Conservation (phyloP, 2,888 invertebrate species). For the Euplagia quadripunctaria region DNA sequence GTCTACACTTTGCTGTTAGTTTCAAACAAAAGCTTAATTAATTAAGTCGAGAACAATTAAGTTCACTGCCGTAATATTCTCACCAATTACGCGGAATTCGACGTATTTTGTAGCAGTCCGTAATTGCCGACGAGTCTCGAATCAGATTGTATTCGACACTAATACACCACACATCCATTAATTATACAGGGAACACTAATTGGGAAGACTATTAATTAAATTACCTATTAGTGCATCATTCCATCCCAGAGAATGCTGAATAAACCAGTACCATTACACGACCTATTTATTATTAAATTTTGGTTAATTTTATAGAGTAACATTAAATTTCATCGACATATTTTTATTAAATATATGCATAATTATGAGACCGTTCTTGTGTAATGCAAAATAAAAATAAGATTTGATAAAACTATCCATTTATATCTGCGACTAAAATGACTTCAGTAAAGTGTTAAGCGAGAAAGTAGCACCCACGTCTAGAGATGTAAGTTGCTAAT, state of each 20-base stretch:
- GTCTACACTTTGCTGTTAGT: conserved; percentile 88
- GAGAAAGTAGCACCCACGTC: conserved; percentile 40
- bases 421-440: conserved; percentile 22
- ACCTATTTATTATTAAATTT: conserved; percentile 28
- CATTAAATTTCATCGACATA: not conserved
- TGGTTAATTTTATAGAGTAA: not conserved
- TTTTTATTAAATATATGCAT: not conserved
- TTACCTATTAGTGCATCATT: conserved; percentile 67
- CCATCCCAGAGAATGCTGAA: conserved; percentile 57
- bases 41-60: conserved; percentile 88
- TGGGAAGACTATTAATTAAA: conserved; percentile 84
- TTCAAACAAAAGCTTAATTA: conserved; percentile 88
- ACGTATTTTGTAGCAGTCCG: conserved; percentile 84
- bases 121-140: conserved; percentile 82
- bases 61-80: conserved; percentile 86
- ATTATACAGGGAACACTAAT: conserved; percentile 81
- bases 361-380: not conserved
- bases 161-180: conserved; percentile 82
- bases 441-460: conserved; percentile 24
- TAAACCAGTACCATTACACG: conserved; percentile 32
- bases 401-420: conserved; percentile 10
- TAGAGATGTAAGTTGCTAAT: conserved; percentile 29
- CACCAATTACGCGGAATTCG: conserved; percentile 86
- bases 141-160: conserved; percentile 83
- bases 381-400: not conserved